Base-by-base conservation (phyloP, 2,113 vertebrate species). In the Poeciliopsis retropinna region DNA sequence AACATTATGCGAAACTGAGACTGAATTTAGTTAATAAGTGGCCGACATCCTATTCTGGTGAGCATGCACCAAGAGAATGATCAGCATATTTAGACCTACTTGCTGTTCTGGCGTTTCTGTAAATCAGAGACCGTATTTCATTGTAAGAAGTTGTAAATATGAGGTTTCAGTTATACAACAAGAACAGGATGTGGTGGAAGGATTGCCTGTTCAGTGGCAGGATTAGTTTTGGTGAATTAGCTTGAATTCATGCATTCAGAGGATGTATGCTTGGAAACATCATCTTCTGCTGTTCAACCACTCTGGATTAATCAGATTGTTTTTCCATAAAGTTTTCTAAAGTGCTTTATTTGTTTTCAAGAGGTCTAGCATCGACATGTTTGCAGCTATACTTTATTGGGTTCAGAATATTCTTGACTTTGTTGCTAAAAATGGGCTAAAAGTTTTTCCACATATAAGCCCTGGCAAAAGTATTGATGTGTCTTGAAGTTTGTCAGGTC, bases 261-360 rank as follows among this genome's bases (percentile, higher is more conserved):
- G 86, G 83, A 89, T 77, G 80, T 87, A 19, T 60, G 82, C 67
- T 81, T 85, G 44, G 75, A 82, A 79, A 75, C 12, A 75, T 70
- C 61, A 54, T 64, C 70, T 73, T 44, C 44, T 76, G 41, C 63
- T 64, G 34, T 30, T 73, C 28, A n/a, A 64, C n/a, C 39, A 67
- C 22, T 27, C 9, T 28, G 15, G 17, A 75, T 47, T 66, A 13
- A 67, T 75, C 4, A 67, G 14, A 60, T 8, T 27, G 30, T 65
- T 41, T 82, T 11, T n/a, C 51, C 51, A 57, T 57, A 57, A 57
- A n/a, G 51, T 57, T 57, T 57, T 57, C 51, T 9, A n/a, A 22
- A 10, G 19, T 25, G 19, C 25, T 57, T 7, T 22, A n/a, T 57
- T 57, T n/a, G 8, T 10, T 25, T 25, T 57, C 19, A 25, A 54